phyloP scores from a whole-genome alignment of 2,797 vertebrate genomes.

The Helicolenus hilgendorfi region DNA sequence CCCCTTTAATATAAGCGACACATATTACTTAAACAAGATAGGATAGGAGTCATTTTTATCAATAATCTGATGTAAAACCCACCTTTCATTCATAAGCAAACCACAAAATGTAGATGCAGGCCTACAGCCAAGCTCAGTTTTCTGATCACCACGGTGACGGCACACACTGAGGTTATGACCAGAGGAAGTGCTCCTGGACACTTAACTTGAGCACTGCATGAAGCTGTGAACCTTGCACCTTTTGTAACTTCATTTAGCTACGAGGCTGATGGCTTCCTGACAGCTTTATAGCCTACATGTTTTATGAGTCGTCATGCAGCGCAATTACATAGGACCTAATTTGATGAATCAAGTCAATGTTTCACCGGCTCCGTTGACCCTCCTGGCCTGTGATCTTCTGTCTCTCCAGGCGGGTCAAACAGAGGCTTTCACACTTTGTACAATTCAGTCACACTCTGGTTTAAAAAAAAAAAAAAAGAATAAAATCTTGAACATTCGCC shows the following conservation, averaged over 20 bases:
- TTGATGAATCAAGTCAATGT: conserved; percentile 98
- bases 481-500: conserved; percentile 54
- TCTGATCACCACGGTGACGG: conserved; percentile 27
- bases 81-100: background rate
- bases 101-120: background rate
- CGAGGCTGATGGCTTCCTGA: conserved; percentile 94
- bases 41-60: background rate
- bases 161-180: conserved; percentile 42
- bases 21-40: background rate
- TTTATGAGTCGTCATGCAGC: conserved; percentile 94
- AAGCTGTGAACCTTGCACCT: conserved; percentile 91
- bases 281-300: conserved; percentile 94
- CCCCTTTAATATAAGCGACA: background rate
- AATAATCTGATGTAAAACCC: background rate
- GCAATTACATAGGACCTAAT: conserved; percentile 96
- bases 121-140: background rate
- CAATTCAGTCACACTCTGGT: conserved; percentile 88
- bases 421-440: conserved; percentile 91
- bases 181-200: conserved; percentile 80
- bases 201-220: conserved; percentile 90
- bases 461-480: conserved; percentile 37
- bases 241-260: conserved; percentile 94
- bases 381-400: conserved; percentile 89
- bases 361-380: conserved; percentile 92
- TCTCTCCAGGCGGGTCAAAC: conserved; percentile 92